These are phyloP conservation scores for Stenurella melanura DNA, from an alignment of 2,888 invertebrate species.

Conservation along the genomic window DNA sequence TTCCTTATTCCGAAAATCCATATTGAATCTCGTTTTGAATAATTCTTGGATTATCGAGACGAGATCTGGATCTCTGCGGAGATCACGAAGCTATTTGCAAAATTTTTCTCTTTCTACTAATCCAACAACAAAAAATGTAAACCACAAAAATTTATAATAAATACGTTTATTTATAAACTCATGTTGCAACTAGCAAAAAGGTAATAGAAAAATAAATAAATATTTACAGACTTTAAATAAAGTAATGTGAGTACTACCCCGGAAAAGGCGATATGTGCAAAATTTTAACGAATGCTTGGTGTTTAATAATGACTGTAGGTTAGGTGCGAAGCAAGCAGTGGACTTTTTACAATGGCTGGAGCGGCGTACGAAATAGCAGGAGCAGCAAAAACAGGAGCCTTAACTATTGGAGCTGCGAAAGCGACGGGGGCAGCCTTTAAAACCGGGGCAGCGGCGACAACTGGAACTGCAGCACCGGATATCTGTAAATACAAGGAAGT, in stretches of 20 bases:
- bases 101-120: too few relatives aligned
- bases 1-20: too few relatives aligned
- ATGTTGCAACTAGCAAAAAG: neutral
- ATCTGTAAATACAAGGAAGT: constrained; percentile 40
- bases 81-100: too few relatives aligned
- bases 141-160: neutral
- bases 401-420: constrained; percentile 18
- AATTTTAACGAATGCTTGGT: neutral
- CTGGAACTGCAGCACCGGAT: constrained; percentile 43
- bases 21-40: too few relatives aligned
- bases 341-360: constrained; percentile 42
- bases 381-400: constrained; percentile 1
- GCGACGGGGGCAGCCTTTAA: constrained; percentile 38
- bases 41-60: too few relatives aligned
- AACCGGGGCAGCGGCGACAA: constrained; percentile 48
- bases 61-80: too few relatives aligned
- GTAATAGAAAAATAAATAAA: constrained; percentile 12
- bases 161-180: constrained; percentile 13
- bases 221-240: constrained; percentile 1
- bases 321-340: constrained; percentile 33
- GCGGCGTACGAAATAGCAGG: constrained; percentile 20
- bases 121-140: too few relatives aligned
- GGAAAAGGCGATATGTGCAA: too few relatives aligned
- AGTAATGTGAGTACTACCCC: neutral
- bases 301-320: constrained; percentile 2